Evolutionary conservation across 2,797 vertebrate genomes (phyloP), one percentile per base, ranked within the genome.

Genomic region (Menidia menidia): DNA sequence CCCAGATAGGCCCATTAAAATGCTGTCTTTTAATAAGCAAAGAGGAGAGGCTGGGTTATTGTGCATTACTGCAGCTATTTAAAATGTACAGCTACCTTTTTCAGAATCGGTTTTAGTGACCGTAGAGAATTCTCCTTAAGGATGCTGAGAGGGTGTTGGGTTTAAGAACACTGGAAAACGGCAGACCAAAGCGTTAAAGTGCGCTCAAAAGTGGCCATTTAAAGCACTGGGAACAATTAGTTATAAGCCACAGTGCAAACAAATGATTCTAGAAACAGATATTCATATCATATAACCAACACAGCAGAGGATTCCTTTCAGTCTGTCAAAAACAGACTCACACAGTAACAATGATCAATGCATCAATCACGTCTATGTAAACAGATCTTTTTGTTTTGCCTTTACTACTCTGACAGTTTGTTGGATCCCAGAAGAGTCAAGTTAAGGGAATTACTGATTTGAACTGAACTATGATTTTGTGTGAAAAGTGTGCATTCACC

Each of bases 1-100:
- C 59, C 59, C 50, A 35, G 48, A 74, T 47, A 61, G 41, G 68
- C 74, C 67, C 56, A 66, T 80, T 84, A 71, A 82, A 82, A 76
- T 55, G 30, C 15, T 61, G 42, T 33, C 4, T 60, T 64, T 70
- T 78, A 81, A 81, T 68, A 57, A 78, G 68, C 51, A 54, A 25
- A 74, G 45, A 76, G 31, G 51, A 72, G 57, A 73, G 59, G 32
- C 25, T 57, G 62, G 45, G 16, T 63, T 78, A 71, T 71, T 62
- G 58, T n/a, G 69, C 63, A 65, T 53, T 59, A 59, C 60, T 10
- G 31, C 64, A 50, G 52, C 67, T 65, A 30, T 77, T 83, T 76
- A 76, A 79, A 87, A 71, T 33, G 50, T 59, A 50, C 52, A 68
- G 18, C 65, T 43, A n/a, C 45, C 48, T 61, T 32, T 25, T 60